A percentile compares a stretch with the other conserved stretches of the same genome.
These are phyloP conservation scores for Zoanthus gigantus DNA, from an alignment of 92 coral and sea anemone genomes.

Conservation along the genomic window DNA sequence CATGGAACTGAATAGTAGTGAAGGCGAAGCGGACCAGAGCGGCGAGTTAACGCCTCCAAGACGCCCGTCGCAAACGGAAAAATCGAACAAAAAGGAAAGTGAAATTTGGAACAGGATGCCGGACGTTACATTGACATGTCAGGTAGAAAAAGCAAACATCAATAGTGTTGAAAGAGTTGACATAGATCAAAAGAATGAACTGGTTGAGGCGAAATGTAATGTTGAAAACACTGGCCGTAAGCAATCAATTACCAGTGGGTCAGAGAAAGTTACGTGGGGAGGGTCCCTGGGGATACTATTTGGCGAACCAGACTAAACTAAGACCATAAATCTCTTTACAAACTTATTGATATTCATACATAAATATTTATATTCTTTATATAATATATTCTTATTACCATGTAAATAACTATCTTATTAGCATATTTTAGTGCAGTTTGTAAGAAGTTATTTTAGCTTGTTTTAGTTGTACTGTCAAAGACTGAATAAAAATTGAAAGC, in stretches of 20 bases:
- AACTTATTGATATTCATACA: too few relatives aligned
- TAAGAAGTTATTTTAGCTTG: too few relatives aligned
- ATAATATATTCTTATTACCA: too few relatives aligned
- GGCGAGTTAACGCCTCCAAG: background rate
- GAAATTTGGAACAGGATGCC: background rate
- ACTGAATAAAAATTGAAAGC: too few relatives aligned
- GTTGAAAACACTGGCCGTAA: background rate
- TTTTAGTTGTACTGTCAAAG: too few relatives aligned
- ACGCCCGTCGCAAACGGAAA: background rate
- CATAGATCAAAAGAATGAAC: background rate
- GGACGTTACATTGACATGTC: background rate
- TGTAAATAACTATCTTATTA: too few relatives aligned
- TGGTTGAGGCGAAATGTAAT: background rate
- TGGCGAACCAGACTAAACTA: conserved; percentile 12
- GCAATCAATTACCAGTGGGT: conserved; percentile 15
- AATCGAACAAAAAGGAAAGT: background rate
- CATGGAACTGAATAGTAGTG: background rate
- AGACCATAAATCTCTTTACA: background rate
- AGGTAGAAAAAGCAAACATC: background rate
- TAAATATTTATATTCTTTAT: too few relatives aligned
- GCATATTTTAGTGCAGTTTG: too few relatives aligned
- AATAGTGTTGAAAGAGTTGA: background rate
- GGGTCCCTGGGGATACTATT: conserved; percentile 36
- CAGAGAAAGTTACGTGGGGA: conserved; percentile 34
- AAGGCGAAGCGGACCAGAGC: conserved; percentile 27